Evolutionary conservation across 2,888 invertebrate genomes (phyloP).

Genomic region (Heliothis peltigera): DNA sequence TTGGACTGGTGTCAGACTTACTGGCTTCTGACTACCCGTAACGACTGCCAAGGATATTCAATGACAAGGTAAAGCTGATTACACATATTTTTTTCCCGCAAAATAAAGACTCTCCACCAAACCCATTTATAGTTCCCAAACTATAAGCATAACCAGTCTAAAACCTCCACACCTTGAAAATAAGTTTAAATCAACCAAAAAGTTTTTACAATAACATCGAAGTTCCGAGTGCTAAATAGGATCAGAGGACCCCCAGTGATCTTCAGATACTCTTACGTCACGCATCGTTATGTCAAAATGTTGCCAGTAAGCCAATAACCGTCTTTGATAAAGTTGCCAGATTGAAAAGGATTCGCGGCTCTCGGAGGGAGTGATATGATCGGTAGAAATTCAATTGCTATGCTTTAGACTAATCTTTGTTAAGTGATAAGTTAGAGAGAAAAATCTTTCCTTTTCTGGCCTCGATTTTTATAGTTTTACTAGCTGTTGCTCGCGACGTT

Average conservation of each 20-base stretch:
- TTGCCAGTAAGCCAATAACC: constrained; percentile 73
- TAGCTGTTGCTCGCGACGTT: too few relatives aligned
- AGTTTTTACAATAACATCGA: constrained; percentile 7
- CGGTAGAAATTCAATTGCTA: constrained; percentile 24
- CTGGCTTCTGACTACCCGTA: too few relatives aligned
- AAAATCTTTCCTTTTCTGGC: too few relatives aligned
- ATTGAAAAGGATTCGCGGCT: constrained; percentile 62
- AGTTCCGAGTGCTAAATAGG: constrained; percentile 48
- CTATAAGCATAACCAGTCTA: background rate
- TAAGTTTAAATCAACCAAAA: constrained; percentile 29
- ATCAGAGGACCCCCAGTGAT: constrained; percentile 57
- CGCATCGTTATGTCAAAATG: constrained; percentile 65
- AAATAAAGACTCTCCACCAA: background rate
- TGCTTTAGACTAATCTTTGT: background rate
- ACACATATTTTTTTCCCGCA: too few relatives aligned
- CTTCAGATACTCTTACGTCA: constrained; percentile 72
- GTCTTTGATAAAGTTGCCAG: constrained; percentile 55
- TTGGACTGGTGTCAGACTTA: too few relatives aligned
- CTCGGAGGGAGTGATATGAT: constrained; percentile 62
- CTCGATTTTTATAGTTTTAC: too few relatives aligned
- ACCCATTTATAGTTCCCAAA: background rate
- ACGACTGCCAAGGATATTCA: too few relatives aligned
- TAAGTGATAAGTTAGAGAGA: background rate
- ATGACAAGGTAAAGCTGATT: too few relatives aligned
- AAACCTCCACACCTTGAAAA: constrained; percentile 7